These are phyloP conservation scores for Macaca nemestrina DNA, from an alignment of 2,113 vertebrate genomes.

Conservation along the genomic window DNA sequence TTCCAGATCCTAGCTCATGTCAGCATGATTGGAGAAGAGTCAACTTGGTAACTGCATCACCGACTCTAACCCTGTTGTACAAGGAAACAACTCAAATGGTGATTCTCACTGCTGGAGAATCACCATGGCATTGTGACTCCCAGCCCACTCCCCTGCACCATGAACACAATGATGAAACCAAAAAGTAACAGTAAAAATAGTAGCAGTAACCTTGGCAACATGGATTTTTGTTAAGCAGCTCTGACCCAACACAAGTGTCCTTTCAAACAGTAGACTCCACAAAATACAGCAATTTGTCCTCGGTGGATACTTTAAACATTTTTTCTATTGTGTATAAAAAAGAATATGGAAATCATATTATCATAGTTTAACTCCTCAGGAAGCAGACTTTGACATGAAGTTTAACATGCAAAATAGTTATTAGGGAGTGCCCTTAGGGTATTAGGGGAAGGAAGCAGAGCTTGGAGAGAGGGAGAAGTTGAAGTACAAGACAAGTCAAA, in stretches of 20 bases:
- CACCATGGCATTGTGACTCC: background rate
- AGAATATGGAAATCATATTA: slow-evolving; percentile 9
- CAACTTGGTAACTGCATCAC: slow-evolving; percentile 46
- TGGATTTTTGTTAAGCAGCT: slow-evolving; percentile 49
- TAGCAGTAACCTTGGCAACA: slow-evolving; percentile 27
- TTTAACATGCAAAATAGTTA: slow-evolving; percentile 27
- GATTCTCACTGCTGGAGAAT: slow-evolving; percentile 33
- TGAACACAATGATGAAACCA: slow-evolving; percentile 43
- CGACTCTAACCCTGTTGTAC: background rate
- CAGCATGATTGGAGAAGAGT: slow-evolving; percentile 6
- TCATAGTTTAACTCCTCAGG: background rate
- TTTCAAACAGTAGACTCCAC: slow-evolving; percentile 34
- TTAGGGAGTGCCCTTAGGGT: background rate
- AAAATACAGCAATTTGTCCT: slow-evolving; percentile 48
- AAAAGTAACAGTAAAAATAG: background rate
- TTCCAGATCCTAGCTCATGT: background rate
- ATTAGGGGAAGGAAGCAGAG: background rate
- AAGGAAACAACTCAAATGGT: slow-evolving; percentile 22
- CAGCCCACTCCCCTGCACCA: background rate
- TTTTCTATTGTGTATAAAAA: slow-evolving; percentile 54
- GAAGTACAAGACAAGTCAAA: background rate
- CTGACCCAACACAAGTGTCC: slow-evolving; percentile 23
- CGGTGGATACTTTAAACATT: slow-evolving; percentile 17
- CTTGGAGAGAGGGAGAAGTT: background rate
- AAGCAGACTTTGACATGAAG: slow-evolving; percentile 24